These are phyloP conservation scores for Antheraea yamamai DNA, from an alignment of 2,888 invertebrate species.

Conservation along the genomic window DNA sequence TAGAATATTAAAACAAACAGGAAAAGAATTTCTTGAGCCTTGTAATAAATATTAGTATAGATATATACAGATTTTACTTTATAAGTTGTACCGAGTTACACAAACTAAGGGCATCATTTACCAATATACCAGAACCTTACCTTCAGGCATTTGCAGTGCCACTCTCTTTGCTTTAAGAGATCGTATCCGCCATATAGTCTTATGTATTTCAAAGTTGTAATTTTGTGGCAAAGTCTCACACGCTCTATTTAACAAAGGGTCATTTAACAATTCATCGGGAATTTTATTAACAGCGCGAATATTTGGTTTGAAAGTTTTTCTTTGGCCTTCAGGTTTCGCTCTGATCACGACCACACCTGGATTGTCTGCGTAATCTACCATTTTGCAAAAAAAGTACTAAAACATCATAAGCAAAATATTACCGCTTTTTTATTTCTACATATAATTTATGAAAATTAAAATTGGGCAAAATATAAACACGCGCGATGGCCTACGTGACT, in stretches of 20 bases:
- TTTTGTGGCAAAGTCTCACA: constrained; percentile 92
- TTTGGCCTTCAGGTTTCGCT: constrained; percentile 86
- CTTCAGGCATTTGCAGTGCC: constrained; percentile 98
- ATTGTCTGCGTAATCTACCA: constrained; percentile 63
- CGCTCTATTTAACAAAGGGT: constrained; percentile 87
- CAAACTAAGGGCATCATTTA: neutral
- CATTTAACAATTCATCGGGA: constrained; percentile 89
- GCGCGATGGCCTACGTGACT: constrained; percentile 78
- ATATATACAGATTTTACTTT: neutral
- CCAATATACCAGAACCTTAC: constrained; percentile 40
- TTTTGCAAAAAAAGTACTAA: constrained; percentile 32
- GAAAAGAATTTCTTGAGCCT: too few species aligned
- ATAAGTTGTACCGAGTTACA: neutral
- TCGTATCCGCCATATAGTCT: constrained; percentile 97
- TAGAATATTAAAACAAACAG: too few species aligned
- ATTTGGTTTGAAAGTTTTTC: constrained; percentile 90
- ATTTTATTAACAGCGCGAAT: constrained; percentile 88
- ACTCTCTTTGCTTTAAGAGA: constrained; percentile 92
- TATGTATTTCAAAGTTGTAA: constrained; percentile 99
- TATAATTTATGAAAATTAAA: constrained; percentile 16
- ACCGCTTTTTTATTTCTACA: neutral
- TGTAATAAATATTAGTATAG: too few species aligned
- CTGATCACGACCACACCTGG: constrained; percentile 85
- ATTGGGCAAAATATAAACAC: constrained; percentile 62
- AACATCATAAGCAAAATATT: constrained; percentile 24